These are phyloP conservation scores for Melitaea athalia DNA, from an alignment of 2,888 invertebrate genomes.

Conservation along the genomic window DNA sequence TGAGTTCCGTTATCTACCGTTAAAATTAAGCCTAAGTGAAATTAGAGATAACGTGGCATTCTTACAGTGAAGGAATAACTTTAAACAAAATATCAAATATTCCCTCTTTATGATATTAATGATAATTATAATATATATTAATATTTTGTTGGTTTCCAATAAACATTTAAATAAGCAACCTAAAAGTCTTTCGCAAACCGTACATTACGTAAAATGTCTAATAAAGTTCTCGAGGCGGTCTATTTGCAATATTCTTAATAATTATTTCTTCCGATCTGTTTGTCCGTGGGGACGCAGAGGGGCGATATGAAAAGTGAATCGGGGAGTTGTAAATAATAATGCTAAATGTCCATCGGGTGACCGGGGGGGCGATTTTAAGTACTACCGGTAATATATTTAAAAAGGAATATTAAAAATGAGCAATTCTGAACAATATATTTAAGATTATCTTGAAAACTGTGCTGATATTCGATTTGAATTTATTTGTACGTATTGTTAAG, in stretches of 20 bases:
- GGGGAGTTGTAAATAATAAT: conserved; percentile 80
- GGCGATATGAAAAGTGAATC: conserved; percentile 70
- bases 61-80: too few relatives aligned
- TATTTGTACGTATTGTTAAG: too few relatives aligned
- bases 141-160: background rate
- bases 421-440: background rate
- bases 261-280: conserved; percentile 81
- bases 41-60: too few relatives aligned
- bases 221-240: conserved; percentile 64
- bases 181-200: conserved; percentile 37
- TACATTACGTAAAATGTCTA: conserved; percentile 50
- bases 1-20: too few relatives aligned
- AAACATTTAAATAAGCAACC: background rate
- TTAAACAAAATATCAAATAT: too few relatives aligned
- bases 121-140: too few relatives aligned
- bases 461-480: too few relatives aligned
- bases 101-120: too few relatives aligned
- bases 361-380: conserved; percentile 48
- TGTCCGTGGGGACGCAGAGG: conserved; percentile 58
- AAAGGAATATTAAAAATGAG: background rate
- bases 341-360: conserved; percentile 72
- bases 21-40: too few relatives aligned
- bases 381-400: conserved; percentile 17
- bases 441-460: too few relatives aligned
- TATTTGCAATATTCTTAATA: conserved; percentile 80